These are phyloP conservation scores for Sebastes trivittatus DNA, from an alignment of 2,797 vertebrate genomes.

Conservation along the genomic window DNA sequence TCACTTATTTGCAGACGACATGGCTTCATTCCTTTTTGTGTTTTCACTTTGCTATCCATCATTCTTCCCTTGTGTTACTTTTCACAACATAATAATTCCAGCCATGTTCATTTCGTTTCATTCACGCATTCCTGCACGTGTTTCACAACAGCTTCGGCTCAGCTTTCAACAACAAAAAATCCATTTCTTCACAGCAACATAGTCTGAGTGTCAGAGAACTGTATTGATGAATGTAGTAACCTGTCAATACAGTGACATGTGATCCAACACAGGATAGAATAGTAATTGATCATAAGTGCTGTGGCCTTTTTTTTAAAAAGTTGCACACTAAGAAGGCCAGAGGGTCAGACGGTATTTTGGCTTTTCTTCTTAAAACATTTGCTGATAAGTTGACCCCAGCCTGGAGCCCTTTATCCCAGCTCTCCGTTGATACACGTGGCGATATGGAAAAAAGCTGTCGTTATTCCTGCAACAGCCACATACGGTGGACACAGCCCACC, in stretches of 20 bases:
- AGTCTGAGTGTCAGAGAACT: too few relatives aligned
- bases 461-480: neutral
- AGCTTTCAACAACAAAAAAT: too few relatives aligned
- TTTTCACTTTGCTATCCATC: neutral
- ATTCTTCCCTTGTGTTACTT: neutral
- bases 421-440: neutral
- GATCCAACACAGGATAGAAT: neutral
- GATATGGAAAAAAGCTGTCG: neutral
- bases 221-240: neutral
- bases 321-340: neutral
- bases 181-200: too few relatives aligned
- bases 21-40: neutral
- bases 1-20: neutral
- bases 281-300: neutral
- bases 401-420: neutral
- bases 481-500: too few relatives aligned
- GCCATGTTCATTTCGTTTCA: neutral
- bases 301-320: neutral
- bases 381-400: neutral
- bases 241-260: neutral
- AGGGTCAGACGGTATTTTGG: neutral
- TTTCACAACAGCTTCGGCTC: neutral
- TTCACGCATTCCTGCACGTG: neutral
- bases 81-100: neutral
- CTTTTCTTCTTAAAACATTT: neutral